phyloP scores from a whole-genome alignment of 1,140 invertebrate species.

The Macrosteles quadrilineatus region DNA sequence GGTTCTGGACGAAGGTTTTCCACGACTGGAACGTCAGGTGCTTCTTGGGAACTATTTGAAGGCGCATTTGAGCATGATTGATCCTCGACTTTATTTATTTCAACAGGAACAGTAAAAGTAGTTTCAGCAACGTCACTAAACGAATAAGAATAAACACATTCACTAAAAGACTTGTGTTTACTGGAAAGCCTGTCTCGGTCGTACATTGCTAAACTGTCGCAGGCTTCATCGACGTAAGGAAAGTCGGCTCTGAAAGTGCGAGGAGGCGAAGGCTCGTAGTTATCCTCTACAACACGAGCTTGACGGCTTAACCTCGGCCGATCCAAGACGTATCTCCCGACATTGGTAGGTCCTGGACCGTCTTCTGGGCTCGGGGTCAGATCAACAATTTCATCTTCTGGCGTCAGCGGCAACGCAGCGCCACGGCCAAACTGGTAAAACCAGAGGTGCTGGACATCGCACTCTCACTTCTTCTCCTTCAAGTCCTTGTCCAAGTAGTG shows the following conservation, averaged over 20 bases:
- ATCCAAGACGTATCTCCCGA: constrained; percentile 7
- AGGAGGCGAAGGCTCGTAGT: background rate
- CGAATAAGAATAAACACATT: constrained; percentile 25
- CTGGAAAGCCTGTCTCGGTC: background rate
- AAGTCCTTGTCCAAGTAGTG: constrained; percentile 90
- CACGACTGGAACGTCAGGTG: background rate
- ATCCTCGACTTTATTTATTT: constrained; percentile 3
- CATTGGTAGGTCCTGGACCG: constrained; percentile 22
- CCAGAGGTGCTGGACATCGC: constrained; percentile 73
- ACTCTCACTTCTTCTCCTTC: constrained; percentile 79
- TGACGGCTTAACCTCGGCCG: constrained; percentile 15
- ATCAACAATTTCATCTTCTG: constrained; percentile 53
- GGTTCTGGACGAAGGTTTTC: background rate
- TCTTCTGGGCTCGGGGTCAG: constrained; percentile 25
- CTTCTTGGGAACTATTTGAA: constrained; percentile 10
- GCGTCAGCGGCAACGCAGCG: constrained; percentile 63
- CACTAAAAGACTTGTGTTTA: constrained; percentile 3
- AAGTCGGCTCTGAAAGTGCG: constrained; percentile 1
- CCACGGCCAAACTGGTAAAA: constrained; percentile 72
- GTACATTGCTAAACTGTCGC: background rate
- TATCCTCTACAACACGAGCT: background rate
- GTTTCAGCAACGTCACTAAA: constrained; percentile 23
- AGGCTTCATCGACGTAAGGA: background rate
- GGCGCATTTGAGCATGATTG: background rate
- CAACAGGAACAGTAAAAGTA: constrained; percentile 20